These are phyloP conservation scores for Euborellia annulipes DNA, from an alignment of 1,140 invertebrate species.

Conservation along the genomic window DNA sequence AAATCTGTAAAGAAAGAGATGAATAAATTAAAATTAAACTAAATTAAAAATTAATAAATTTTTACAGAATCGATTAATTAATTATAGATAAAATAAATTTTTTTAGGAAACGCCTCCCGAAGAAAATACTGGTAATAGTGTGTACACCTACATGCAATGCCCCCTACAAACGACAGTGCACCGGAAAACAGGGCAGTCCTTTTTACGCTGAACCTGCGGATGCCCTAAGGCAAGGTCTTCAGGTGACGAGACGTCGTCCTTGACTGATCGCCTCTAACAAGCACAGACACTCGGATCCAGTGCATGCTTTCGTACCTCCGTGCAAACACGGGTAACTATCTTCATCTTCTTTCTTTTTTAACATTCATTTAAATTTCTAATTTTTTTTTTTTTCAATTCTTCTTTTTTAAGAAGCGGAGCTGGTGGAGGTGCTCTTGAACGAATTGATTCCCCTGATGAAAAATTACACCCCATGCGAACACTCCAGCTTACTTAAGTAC, in stretches of 20 bases:
- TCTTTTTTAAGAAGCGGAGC: too few relatives aligned
- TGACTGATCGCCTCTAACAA: constrained; percentile 19
- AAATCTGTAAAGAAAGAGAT: too few relatives aligned
- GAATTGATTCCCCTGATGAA: constrained; percentile 38
- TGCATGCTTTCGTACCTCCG: constrained; percentile 25
- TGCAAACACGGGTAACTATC: not conserved
- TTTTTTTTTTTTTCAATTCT: too few relatives aligned
- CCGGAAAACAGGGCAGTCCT: constrained; percentile 58
- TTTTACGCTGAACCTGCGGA: constrained; percentile 87
- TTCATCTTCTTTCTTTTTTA: too few relatives aligned
- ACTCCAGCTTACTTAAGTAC: constrained; percentile 33
- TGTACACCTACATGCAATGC: not conserved
- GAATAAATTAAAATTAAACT: too few relatives aligned
- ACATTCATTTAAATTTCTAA: too few relatives aligned
- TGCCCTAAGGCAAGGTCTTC: constrained; percentile 40
- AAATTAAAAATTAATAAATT: too few relatives aligned
- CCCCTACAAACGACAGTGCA: too few relatives aligned
- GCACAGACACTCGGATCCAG: constrained; percentile 46
- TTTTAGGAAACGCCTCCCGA: too few relatives aligned
- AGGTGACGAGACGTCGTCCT: constrained; percentile 12
- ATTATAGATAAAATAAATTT: not conserved
- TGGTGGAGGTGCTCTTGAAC: constrained; percentile 30
- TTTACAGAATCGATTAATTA: too few relatives aligned
- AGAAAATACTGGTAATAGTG: not conserved
- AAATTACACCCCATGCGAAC: constrained; percentile 3